Evolutionary conservation across 2,888 invertebrate species (phyloP).

Genomic region (Athripsodes cinereus): DNA sequence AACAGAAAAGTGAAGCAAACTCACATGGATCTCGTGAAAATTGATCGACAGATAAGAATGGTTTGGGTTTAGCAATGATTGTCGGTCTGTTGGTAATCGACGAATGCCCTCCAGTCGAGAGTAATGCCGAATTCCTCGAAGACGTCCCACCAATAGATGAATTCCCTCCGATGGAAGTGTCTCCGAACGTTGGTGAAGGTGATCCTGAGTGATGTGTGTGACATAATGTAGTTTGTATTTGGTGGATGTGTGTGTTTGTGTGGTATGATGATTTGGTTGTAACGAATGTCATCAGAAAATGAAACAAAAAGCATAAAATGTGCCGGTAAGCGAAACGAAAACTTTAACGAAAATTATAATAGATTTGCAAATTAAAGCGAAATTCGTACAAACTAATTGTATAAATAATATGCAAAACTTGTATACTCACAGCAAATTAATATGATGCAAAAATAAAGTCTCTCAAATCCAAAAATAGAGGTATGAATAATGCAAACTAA

Average conservation of each 20-base stretch:
- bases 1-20: constrained; percentile 6
- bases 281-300: background rate
- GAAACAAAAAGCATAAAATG: background rate
- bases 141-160: constrained; percentile 12
- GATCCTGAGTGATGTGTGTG: constrained; percentile 10
- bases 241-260: background rate
- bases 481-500: no score
- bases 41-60: constrained; percentile 34
- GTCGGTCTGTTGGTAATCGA: constrained; percentile 9
- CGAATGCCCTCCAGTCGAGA: constrained; percentile 13
- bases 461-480: no score
- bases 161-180: constrained; percentile 13
- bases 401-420: no score
- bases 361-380: no score
- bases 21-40: constrained; percentile 23
- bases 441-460: no score
- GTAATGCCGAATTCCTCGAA: constrained; percentile 18
- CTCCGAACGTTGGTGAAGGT: constrained; percentile 12
- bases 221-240: background rate
- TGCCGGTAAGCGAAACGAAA: constrained; percentile 3
- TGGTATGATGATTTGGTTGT: no score
- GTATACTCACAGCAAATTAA: no score
- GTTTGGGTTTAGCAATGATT: constrained; percentile 51
- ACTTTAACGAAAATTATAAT: background rate
- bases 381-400: no score